Conservation (phyloP, 2,888 invertebrate genomes). For the Nysson spinosus region DNA sequence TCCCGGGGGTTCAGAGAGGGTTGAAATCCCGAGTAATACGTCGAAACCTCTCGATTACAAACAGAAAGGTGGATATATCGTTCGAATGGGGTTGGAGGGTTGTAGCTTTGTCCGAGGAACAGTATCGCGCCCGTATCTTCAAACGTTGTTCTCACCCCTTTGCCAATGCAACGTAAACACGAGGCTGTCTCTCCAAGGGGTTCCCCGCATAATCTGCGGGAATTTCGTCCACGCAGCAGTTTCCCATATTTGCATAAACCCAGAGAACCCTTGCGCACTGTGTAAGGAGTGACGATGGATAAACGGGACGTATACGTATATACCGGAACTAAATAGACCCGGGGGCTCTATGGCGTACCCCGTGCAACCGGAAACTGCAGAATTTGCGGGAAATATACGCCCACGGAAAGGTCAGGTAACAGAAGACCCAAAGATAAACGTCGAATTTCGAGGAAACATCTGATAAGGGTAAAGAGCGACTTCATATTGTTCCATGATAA, state of each 20-base stretch:
- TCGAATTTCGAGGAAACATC: not conserved
- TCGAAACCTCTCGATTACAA: slow-evolving; percentile 7
- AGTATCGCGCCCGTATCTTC: slow-evolving; percentile 9
- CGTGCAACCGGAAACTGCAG: not conserved
- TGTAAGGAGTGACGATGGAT: slow-evolving; percentile 27
- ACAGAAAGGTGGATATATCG: slow-evolving; percentile 1
- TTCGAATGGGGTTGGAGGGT: not conserved
- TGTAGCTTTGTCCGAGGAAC: not conserved
- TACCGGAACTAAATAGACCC: slow-evolving; percentile 13
- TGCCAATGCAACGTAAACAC: slow-evolving; percentile 40
- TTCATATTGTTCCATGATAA: too few relatives aligned
- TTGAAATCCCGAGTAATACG: too few relatives aligned
- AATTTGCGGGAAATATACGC: not conserved
- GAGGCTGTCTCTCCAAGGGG: slow-evolving; percentile 44
- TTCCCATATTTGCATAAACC: slow-evolving; percentile 53
- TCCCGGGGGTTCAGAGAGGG: too few relatives aligned
- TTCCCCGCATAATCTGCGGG: slow-evolving; percentile 47
- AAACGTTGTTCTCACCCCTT: slow-evolving; percentile 14
- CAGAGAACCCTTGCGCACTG: slow-evolving; percentile 19
- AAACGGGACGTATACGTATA: slow-evolving; percentile 25
- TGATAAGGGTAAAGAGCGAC: too few relatives aligned
- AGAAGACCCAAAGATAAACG: not conserved
- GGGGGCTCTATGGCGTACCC: not conserved
- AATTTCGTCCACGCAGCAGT: slow-evolving; percentile 50
- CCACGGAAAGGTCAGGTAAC: not conserved